Percentiles rank a stretch among this genome's conserved stretches.
Conservation (phyloP, 2,113 vertebrate genomes). For the Phylloscopus trochiloides region DNA sequence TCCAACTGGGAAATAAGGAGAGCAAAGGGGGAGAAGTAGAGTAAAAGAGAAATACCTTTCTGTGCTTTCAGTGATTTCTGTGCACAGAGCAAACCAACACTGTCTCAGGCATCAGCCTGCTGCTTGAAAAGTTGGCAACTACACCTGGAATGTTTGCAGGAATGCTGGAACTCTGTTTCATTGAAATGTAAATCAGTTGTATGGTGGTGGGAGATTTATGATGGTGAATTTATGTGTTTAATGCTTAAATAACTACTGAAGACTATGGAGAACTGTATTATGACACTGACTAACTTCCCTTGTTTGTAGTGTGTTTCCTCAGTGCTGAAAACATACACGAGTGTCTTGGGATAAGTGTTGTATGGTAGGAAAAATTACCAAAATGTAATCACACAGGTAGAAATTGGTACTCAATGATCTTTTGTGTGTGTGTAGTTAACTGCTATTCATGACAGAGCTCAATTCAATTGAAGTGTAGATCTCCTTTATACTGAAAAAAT, state of each 20-base stretch:
- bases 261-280: neutral
- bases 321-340: neutral
- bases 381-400: neutral
- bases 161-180: conserved; percentile 34
- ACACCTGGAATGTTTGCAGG: conserved; percentile 52
- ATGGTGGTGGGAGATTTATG: neutral
- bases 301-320: conserved; percentile 39
- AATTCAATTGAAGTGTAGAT: neutral
- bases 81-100: neutral
- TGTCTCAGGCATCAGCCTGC: neutral
- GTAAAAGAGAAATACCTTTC: neutral
- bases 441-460: neutral
- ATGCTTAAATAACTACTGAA: neutral
- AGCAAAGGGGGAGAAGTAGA: neutral
- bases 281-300: conserved; percentile 21
- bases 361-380: conserved; percentile 12
- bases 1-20: neutral
- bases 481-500: neutral
- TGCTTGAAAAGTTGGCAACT: conserved; percentile 61
- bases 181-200: neutral
- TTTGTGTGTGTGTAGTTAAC: neutral
- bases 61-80: neutral
- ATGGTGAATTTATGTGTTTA: neutral
- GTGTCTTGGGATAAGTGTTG: conserved; percentile 33
- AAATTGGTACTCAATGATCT: neutral